Base-by-base conservation (phyloP, 2,797 vertebrate genomes). In the Austrolebias charrua region DNA sequence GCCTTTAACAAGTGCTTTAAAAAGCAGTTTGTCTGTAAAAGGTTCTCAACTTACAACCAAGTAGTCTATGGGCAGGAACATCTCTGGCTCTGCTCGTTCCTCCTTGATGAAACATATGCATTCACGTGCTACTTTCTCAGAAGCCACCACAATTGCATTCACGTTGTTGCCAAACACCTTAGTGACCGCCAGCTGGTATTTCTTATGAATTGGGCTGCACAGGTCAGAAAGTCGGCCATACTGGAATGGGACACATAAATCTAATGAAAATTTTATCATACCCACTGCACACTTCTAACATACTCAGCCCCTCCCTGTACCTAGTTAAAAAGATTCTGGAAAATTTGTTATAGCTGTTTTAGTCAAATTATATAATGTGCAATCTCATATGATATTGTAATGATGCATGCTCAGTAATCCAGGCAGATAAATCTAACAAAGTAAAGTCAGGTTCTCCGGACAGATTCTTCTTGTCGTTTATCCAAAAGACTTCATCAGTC, bases 151-250 rank as follows among this genome's bases (percentile, higher is more conserved):
- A 3, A 99, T 93, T 62, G 95, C 94, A 6, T 92, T 90, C 88
- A 99, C 93, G 81, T 93, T 93, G 56, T 55, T 92, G 52, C 95
- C 94, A 54, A 98, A 96, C 12, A 97, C 90, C 81, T 98, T 99
- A 64, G 95, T 95, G 63, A 98, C 93, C 12, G 96, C 96, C 70
- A 99, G 91, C 73, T 95, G 95, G 76, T 98, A 99, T 82, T 96
- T 99, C 89, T 94, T 97, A 82, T 99, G 96, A 68, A 96, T 94
- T 58, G 97, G 97, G 74, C 95, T 94, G 81, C 96, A 98, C 53
- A 99, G 75, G 66, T 98, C 95, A 3, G 94, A 90, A 5, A 99
- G 86, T 66, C 95, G 94, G 66, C 98, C 98, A 71, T 92, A 96
- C 98, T 98, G 80, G 44, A 45, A 69, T 33, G 57, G 1, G 38